phyloP scores from a whole-genome alignment of 2,888 invertebrate species.

The Allacma fusca region DNA sequence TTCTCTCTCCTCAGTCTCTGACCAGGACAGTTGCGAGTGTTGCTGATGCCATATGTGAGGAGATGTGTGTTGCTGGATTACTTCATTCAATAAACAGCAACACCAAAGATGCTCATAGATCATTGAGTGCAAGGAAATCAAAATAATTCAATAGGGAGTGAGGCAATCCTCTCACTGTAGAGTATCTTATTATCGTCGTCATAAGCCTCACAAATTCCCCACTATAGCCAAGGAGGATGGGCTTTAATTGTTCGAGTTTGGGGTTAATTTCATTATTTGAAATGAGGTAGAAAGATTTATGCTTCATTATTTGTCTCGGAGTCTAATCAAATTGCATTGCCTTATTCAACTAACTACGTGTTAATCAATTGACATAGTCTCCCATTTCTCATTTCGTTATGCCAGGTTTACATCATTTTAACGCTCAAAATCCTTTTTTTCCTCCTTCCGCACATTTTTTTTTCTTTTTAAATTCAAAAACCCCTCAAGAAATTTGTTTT shows the following conservation, averaged over 20 bases:
- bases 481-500: too few relatives aligned
- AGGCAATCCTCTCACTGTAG: constrained; percentile 21
- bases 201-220: not conserved
- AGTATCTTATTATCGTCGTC: constrained; percentile 17
- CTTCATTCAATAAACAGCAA: constrained; percentile 27
- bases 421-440: too few relatives aligned
- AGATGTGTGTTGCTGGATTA: not conserved
- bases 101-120: constrained; percentile 33
- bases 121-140: constrained; percentile 42
- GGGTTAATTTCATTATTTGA: constrained; percentile 35
- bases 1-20: not conserved
- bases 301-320: constrained; percentile 16
- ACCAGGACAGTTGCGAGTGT: not conserved
- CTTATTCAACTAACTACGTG: constrained; percentile 12
- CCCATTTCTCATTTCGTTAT: not conserved
- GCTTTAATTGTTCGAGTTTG: constrained; percentile 42
- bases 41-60: not conserved
- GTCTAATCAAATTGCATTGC: constrained; percentile 21
- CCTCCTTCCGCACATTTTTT: too few relatives aligned
- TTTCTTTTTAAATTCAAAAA: too few relatives aligned
- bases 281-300: constrained; percentile 33
- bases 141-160: constrained; percentile 38
- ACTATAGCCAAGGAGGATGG: constrained; percentile 26
- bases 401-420: not conserved
- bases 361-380: constrained; percentile 14